Evolutionary conservation across 2,888 invertebrate species (phyloP).

Genomic region (Chorisops tibialis): DNA sequence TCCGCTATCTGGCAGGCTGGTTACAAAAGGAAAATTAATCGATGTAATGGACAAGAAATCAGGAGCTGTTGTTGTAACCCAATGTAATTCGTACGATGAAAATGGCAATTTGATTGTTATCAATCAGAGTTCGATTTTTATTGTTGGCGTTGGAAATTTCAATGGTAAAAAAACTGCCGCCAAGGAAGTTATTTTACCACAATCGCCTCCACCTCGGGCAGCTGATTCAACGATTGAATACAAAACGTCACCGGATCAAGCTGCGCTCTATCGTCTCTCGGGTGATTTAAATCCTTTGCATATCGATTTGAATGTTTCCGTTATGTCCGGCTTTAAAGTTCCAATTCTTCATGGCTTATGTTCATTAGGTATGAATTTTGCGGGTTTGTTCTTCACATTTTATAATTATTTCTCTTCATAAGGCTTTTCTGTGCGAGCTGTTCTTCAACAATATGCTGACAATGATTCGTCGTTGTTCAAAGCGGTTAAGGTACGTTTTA

Average conservation of each 20-base stretch:
- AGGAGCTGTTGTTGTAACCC: constrained; percentile 76
- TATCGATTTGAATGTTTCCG: constrained; percentile 86
- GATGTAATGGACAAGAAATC: constrained; percentile 96
- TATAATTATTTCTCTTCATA: not conserved
- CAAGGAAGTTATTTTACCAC: constrained; percentile 58
- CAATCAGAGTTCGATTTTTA: constrained; percentile 77
- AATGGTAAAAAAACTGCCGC: constrained; percentile 64
- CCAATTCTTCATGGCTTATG: constrained; percentile 97
- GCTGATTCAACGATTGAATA: constrained; percentile 77
- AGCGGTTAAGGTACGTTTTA: constrained; percentile 89
- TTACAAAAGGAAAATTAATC: constrained; percentile 64
- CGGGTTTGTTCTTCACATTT: too few species aligned
- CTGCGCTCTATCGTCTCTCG: constrained; percentile 68
- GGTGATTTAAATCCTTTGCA: constrained; percentile 95
- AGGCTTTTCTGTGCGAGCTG: constrained; percentile 71
- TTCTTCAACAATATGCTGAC: constrained; percentile 70
- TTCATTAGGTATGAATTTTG: constrained; percentile 58
- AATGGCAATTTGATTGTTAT: constrained; percentile 69
- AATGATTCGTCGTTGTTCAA: constrained; percentile 78
- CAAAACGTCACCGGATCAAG: constrained; percentile 79
- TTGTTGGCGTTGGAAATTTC: constrained; percentile 85
- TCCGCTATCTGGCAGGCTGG: constrained; percentile 66
- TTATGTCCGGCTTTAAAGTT: constrained; percentile 71
- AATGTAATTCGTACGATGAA: constrained; percentile 68
- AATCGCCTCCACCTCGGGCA: constrained; percentile 66